Evolutionary conservation across 2,797 vertebrate species (phyloP).

Genomic region (Sebastes variabilis): DNA sequence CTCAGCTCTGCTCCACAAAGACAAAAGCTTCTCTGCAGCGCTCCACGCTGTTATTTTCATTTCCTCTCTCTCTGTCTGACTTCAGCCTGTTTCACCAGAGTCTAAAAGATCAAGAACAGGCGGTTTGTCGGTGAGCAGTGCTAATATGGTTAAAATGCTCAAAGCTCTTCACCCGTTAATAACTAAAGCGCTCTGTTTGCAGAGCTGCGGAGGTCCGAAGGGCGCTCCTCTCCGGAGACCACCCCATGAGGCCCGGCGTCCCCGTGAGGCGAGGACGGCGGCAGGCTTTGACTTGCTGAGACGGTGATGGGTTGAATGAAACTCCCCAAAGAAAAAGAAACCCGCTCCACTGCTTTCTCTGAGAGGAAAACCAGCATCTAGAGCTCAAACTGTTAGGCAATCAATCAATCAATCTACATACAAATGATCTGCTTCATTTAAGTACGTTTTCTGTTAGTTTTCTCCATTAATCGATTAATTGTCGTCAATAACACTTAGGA

Average conservation of each 20-base stretch:
- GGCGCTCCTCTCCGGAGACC: conserved; percentile 43
- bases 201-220: conserved; percentile 42
- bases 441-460: too few relatives aligned
- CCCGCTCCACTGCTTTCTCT: background rate
- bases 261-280: conserved; percentile 37
- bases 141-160: conserved; percentile 20
- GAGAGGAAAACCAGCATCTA: background rate
- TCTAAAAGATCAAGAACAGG: background rate
- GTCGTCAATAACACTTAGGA: too few relatives aligned
- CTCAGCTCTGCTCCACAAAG: conserved; percentile 11
- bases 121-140: background rate
- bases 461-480: too few relatives aligned
- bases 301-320: conserved; percentile 18
- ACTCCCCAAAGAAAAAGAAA: conserved; percentile 31
- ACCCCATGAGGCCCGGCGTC: conserved; percentile 14
- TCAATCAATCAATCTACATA: background rate
- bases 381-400: background rate
- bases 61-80: background rate
- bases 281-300: conserved; percentile 66
- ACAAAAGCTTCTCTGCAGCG: conserved; percentile 4
- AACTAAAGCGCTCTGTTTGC: conserved; percentile 45
- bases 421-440: background rate
- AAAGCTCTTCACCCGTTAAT: conserved; percentile 30
- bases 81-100: background rate
- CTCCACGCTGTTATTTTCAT: background rate